Evolutionary conservation across 2,888 invertebrate genomes (phyloP).

Genomic region (Hypsopygia costalis): DNA sequence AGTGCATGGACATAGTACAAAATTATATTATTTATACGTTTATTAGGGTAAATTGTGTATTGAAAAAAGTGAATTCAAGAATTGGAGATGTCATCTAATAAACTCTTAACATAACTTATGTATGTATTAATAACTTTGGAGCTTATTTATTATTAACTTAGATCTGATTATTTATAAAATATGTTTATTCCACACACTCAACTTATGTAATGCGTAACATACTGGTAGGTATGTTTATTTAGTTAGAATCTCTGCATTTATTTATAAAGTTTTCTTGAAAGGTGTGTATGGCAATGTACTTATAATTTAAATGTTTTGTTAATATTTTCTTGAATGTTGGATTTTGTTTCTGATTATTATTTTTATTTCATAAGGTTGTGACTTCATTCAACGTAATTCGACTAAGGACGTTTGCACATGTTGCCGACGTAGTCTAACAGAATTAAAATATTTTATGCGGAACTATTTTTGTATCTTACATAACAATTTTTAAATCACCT

Average conservation of each 20-base stretch:
- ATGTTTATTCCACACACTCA: not conserved
- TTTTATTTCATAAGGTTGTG: constrained; percentile 6
- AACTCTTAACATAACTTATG: not conserved
- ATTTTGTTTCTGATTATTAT: not conserved
- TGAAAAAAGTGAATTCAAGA: not conserved
- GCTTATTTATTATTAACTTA: not conserved
- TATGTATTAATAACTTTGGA: not conserved
- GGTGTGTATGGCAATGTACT: constrained; percentile 6
- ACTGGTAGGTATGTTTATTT: not conserved
- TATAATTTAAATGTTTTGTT: constrained; percentile 4
- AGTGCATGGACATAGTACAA: constrained; percentile 59
- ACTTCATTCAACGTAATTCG: not conserved
- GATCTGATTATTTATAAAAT: not conserved
- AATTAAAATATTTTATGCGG: no score
- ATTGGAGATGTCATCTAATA: not conserved
- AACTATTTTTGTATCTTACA: no score
- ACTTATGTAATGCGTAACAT: not conserved
- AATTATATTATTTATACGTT: constrained; percentile 43
- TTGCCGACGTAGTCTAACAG: no score
- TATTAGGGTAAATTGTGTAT: constrained; percentile 14
- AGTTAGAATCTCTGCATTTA: constrained; percentile 1
- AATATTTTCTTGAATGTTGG: constrained; percentile 6
- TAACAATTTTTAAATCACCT: no score
- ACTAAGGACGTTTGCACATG: no score
- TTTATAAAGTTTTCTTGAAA: not conserved